Conservation (phyloP, 1,140 invertebrate species). For the Brachionus plicatilis region DNA sequence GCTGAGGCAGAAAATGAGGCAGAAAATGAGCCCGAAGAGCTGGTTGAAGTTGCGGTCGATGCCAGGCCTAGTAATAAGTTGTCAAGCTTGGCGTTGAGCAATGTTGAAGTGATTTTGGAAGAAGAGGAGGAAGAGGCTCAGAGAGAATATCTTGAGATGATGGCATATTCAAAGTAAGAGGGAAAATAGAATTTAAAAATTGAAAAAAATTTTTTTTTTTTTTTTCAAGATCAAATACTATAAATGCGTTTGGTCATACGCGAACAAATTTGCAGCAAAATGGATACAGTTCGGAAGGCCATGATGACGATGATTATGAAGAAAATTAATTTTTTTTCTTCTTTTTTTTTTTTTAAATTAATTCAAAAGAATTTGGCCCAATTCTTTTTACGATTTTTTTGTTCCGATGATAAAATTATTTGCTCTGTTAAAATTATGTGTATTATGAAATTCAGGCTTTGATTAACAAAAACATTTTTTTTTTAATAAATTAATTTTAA, state of each 20-base stretch:
- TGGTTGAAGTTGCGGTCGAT: neutral
- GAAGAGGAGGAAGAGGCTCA: slow-evolving; percentile 4
- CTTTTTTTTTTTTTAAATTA: neutral
- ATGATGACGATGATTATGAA: neutral
- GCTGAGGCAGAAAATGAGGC: neutral
- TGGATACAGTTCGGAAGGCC: slow-evolving; percentile 13
- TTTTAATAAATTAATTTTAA: neutral
- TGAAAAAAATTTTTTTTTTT: neutral
- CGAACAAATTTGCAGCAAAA: neutral
- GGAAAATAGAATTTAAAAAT: neutral
- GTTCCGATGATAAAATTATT: neutral
- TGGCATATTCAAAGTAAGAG: slow-evolving; percentile 17
- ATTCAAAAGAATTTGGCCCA: neutral
- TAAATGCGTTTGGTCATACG: neutral
- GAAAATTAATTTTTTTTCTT: neutral
- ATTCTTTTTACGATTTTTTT: neutral
- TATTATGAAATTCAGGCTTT: neutral
- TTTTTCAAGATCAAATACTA: neutral
- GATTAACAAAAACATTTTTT: neutral
- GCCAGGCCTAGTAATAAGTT: neutral
- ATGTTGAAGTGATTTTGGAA: slow-evolving; percentile 10
- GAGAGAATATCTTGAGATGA: neutral
- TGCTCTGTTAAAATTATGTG: neutral
- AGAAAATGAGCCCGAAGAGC: neutral
- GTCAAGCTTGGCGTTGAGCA: neutral